Percentiles rank a stretch among this genome's conserved stretches.
Conservation (phyloP, 2,797 vertebrate species). For the Pseudochirops cupreus region DNA sequence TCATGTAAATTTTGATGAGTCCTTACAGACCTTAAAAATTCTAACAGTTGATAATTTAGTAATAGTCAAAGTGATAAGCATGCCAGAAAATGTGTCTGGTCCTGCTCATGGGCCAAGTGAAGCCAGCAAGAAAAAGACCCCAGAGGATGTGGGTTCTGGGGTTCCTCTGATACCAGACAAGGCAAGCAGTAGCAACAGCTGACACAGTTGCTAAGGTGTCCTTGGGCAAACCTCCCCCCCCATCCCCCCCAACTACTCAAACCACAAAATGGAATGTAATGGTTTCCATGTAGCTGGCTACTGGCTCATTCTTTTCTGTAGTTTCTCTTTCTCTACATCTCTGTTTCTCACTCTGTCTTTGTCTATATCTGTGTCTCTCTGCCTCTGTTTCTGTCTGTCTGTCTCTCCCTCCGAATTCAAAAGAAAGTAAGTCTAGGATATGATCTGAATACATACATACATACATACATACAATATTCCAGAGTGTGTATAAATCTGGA, state of each 20-base stretch:
- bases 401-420: not conserved
- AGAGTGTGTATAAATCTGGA: too few relatives aligned
- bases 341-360: too few relatives aligned
- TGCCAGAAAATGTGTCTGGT: not conserved
- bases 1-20: not conserved
- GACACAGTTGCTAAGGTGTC: not conserved
- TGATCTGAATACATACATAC: too few relatives aligned
- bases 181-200: not conserved
- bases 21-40: not conserved
- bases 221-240: too few relatives aligned
- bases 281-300: too few relatives aligned
- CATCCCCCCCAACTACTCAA: too few relatives aligned
- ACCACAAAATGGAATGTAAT: not conserved
- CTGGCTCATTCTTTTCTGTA: not conserved
- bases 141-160: not conserved
- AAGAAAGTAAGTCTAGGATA: too few relatives aligned
- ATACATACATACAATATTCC: too few relatives aligned
- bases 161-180: not conserved
- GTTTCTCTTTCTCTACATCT: not conserved
- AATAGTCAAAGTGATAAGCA: not conserved
- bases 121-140: not conserved
- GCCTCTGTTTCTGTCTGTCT: too few relatives aligned
- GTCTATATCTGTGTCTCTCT: too few relatives aligned
- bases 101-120: not conserved
- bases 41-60: not conserved